Percentiles rank a stretch among this genome's conserved stretches.
Evolutionary conservation across 1,140 invertebrate species (phyloP).

Genomic region (Euwallacea similis): DNA sequence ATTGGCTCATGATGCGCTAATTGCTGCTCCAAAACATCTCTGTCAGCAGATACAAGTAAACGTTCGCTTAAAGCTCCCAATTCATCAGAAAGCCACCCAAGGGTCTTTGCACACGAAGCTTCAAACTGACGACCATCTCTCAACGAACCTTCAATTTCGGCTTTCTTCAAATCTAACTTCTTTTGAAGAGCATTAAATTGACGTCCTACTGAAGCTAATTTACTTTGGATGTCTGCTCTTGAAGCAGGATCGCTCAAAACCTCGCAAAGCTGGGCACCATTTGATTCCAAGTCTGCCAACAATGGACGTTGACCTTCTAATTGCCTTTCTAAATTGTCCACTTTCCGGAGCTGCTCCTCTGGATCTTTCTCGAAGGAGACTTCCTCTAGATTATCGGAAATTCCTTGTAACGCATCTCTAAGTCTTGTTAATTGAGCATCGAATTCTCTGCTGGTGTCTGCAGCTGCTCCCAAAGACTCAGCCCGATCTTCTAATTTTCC

Average conservation of each 20-base stretch:
- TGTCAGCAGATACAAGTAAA: constrained; percentile 82
- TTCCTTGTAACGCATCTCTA: constrained; percentile 78
- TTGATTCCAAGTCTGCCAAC: constrained; percentile 83
- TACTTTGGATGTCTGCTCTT: constrained; percentile 85
- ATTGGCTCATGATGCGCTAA: constrained; percentile 85
- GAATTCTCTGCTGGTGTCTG: constrained; percentile 87
- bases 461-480: constrained; percentile 80
- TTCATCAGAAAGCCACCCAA: constrained; percentile 85
- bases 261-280: constrained; percentile 82
- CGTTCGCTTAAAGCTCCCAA: constrained; percentile 74
- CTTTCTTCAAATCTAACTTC: constrained; percentile 86
- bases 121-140: constrained; percentile 85
- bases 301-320: constrained; percentile 84
- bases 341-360: constrained; percentile 82
- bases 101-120: constrained; percentile 79
- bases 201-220: constrained; percentile 78
- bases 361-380: constrained; percentile 80
- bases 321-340: constrained; percentile 84
- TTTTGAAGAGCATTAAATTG: constrained; percentile 84
- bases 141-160: constrained; percentile 84
- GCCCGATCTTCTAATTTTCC: constrained; percentile 80
- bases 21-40: constrained; percentile 81
- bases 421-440: constrained; percentile 81
- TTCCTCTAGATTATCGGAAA: constrained; percentile 84
- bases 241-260: constrained; percentile 90